Evolutionary conservation across 2,113 vertebrate genomes (phyloP), one percentile per base, ranked within the genome.

Genomic region (Oceanites oceanicus): DNA sequence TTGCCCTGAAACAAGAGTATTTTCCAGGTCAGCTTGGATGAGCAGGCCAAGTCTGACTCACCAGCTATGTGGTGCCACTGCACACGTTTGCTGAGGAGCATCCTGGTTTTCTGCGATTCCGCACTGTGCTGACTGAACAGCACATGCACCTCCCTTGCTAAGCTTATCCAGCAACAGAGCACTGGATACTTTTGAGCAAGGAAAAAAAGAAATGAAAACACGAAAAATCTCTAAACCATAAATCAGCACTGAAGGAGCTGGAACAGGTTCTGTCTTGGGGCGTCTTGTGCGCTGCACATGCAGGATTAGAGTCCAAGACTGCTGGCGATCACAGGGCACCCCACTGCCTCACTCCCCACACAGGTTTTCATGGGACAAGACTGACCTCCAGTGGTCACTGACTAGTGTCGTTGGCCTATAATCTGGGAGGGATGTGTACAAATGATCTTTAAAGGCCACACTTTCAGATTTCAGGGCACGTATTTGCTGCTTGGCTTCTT

Each of bases 341-440:
- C 58, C 77, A 4, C 8, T 0, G n/a, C 72, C 40, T 66, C 17
- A 4, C 17, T 36, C 22, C 27, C 42, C 18, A 19, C 70, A 2
- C 47, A n/a, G 84, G 40, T 71, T 96, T 95, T 53, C 42, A 6
- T 44, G 85, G 98, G 93, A 94, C 84, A 97, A 93, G 70, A n/a
- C 58, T 95, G 95, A 91, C 98, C 95, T 94, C 98, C 96, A 93
- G 97, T 97, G 98, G 96, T 56, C 62, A 58, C 40, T 10, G 66
- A 9, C 14, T 78, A 4, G 26, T 7, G 61, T 26, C 32, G 30
- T 9, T 78, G 47, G n/a, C 32, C n/a, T 65, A 45, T 27, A 40
- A 38, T n/a, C 32, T 6, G 19, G 19, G 32, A 10, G 52, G 13
- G 23, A 25, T 18, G 34, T 1, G 36, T 12, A 4, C 26, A 30